Evolutionary conservation across 2,113 vertebrate species (phyloP).

Genomic region (Tauraco erythrolophus): DNA sequence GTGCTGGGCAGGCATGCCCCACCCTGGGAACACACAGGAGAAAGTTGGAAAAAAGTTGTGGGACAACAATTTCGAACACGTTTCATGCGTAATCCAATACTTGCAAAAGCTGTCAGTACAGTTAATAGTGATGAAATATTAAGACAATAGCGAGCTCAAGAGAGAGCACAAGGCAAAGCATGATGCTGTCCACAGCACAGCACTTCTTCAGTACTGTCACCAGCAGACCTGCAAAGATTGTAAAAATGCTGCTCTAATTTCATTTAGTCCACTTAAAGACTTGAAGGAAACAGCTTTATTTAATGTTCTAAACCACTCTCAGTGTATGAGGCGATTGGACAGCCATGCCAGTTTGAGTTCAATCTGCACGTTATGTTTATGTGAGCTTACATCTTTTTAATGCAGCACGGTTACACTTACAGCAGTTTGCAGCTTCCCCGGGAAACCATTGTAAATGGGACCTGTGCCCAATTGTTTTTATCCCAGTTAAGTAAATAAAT

Average conservation of each 20-base stretch:
- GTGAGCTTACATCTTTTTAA: slow-evolving; percentile 60
- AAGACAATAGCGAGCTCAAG: not conserved
- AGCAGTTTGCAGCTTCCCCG: slow-evolving; percentile 73
- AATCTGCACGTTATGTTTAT: slow-evolving; percentile 24
- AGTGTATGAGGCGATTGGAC: slow-evolving; percentile 17
- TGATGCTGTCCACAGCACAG: not conserved
- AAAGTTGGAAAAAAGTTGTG: not conserved
- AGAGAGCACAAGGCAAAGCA: not conserved
- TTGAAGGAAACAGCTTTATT: slow-evolving; percentile 43
- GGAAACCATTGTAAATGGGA: slow-evolving; percentile 80
- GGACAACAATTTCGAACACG: not conserved
- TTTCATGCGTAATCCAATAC: not conserved
- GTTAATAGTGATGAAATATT: not conserved
- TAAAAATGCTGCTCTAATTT: not conserved
- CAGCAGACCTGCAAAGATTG: not conserved
- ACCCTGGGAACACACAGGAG: not conserved
- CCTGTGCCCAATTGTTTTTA: slow-evolving; percentile 79
- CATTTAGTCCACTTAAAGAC: not conserved
- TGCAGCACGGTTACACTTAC: slow-evolving; percentile 36
- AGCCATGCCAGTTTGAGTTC: slow-evolving; percentile 6
- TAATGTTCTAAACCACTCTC: slow-evolving; percentile 53
- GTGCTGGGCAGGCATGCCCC: not conserved
- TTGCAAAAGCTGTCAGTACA: not conserved
- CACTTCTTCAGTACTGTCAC: not conserved
- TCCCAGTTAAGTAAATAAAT: slow-evolving; percentile 85